Evolutionary conservation across 35 echinoderm and acorn worm genomes (phyloP).

Genomic region (Anneissia japonica): DNA sequence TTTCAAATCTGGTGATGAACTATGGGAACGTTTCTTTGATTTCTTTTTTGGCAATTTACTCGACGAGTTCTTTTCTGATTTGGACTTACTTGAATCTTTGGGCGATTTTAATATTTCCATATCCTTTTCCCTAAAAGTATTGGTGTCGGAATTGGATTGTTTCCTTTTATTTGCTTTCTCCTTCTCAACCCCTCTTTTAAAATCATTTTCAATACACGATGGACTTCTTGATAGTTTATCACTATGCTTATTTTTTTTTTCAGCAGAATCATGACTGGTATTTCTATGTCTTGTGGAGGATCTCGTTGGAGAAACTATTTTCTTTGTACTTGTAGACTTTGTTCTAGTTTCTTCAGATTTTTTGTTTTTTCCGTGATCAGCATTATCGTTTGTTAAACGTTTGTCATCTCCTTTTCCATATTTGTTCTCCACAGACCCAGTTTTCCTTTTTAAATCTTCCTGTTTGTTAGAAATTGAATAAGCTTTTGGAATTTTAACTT

Average conservation of each 20-base stretch:
- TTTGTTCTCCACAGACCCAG: background rate
- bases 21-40: background rate
- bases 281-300: background rate
- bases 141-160: background rate
- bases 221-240: background rate
- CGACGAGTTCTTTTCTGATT: no score
- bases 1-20: background rate
- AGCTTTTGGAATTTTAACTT: background rate
- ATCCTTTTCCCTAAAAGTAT: background rate
- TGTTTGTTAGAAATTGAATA: background rate
- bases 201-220: background rate
- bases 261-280: background rate
- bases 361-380: background rate
- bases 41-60: no score
- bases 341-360: background rate
- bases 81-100: background rate
- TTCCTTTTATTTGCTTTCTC: background rate
- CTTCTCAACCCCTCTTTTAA: background rate
- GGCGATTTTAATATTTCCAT: background rate
- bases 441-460: background rate
- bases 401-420: background rate
- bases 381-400: background rate
- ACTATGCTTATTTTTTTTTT: background rate
- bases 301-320: background rate
- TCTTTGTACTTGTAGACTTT: background rate